Percentiles rank a stretch among this genome's conserved stretches.
phyloP scores from a whole-genome alignment of 1,140 invertebrate genomes.

The Triops cancriformis region DNA sequence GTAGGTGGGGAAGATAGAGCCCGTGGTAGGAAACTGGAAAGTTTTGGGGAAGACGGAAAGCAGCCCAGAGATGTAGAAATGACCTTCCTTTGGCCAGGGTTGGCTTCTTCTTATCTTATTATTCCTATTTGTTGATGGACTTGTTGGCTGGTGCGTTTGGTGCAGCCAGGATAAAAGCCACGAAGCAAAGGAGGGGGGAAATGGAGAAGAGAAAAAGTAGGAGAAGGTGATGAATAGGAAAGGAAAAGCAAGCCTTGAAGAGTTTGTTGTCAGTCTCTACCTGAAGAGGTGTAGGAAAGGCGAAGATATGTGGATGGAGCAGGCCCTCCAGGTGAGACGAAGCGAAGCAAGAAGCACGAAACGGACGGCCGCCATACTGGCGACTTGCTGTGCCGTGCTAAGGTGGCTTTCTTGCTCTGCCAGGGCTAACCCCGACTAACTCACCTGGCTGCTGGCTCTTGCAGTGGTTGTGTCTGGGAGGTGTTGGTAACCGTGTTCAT shows the following conservation, averaged over 20 bases:
- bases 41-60: not conserved
- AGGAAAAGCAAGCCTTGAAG: not conserved
- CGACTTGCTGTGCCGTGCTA: slow-evolving; percentile 4
- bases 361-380: slow-evolving; percentile 3
- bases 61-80: not conserved
- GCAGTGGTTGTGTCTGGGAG: not conserved
- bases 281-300: not conserved
- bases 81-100: not conserved
- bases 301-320: not conserved
- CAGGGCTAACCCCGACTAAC: not conserved
- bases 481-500: not conserved
- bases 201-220: not conserved
- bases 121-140: slow-evolving; percentile 1
- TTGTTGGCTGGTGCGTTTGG: not conserved
- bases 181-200: not conserved
- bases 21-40: not conserved
- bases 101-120: slow-evolving; percentile 14
- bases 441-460: slow-evolving; percentile 12
- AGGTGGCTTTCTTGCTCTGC: not conserved
- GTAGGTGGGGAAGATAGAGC: not conserved
- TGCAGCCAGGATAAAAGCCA: not conserved
- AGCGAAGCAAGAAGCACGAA: slow-evolving; percentile 12
- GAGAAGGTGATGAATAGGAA: not conserved
- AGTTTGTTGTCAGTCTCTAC: not conserved
- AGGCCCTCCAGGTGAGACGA: slow-evolving; percentile 11